These are phyloP conservation scores for Pomphorhynchus laevis DNA, from an alignment of 1,140 invertebrate genomes.

Conservation along the genomic window DNA sequence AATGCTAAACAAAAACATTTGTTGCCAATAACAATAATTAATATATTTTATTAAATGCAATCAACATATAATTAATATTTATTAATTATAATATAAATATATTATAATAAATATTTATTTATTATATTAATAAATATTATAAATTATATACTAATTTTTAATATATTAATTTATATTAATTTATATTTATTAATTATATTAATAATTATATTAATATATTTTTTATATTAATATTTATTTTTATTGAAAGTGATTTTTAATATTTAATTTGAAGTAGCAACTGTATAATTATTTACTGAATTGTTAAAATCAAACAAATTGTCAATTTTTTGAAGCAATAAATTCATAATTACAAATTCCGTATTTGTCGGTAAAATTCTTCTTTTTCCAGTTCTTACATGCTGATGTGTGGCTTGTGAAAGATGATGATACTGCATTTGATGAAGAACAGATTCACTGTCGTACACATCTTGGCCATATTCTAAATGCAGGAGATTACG, in stretches of 20 bases:
- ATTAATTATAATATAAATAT: no score
- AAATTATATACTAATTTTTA: neutral
- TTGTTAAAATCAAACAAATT: neutral
- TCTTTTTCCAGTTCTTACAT: slow-evolving; percentile 43
- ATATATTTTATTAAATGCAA: no score
- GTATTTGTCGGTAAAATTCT: no score
- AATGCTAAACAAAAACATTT: no score
- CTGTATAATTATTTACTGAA: neutral
- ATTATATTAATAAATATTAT: no score
- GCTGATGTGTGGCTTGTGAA: slow-evolving; percentile 69
- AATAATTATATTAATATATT: slow-evolving; percentile 5
- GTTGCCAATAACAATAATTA: no score
- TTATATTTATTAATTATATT: neutral
- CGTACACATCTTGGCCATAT: slow-evolving; percentile 69
- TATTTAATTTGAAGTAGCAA: neutral
- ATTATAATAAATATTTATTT: no score
- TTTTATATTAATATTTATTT: slow-evolving; percentile 11
- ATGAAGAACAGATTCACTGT: slow-evolving; percentile 19
- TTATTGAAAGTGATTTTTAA: no score
- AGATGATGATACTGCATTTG: slow-evolving; percentile 45
- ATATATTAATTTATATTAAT: neutral
- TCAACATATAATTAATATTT: no score
- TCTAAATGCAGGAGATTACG: slow-evolving; percentile 57
- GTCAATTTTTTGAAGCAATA: no score
- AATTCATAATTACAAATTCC: no score